Evolutionary conservation across 1,140 invertebrate species (phyloP), one percentile per base, ranked within the genome.

Genomic region (Nixonia krombeini): DNA sequence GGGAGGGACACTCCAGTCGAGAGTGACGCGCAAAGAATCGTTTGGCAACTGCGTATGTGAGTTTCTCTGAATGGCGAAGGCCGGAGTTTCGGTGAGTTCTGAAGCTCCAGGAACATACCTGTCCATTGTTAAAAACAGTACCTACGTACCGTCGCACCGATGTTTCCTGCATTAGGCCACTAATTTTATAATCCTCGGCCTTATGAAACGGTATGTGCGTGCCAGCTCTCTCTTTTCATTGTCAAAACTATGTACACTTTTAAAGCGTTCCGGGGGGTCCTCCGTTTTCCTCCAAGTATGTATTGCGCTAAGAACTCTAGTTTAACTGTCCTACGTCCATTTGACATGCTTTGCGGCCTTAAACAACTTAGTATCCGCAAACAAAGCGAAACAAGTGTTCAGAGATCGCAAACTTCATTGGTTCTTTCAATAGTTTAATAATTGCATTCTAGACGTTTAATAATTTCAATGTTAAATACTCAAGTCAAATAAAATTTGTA

Each of bases 131-230:
- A 61, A 57, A 56, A 25, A 31, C 42, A 57, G 38, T 40, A 55
- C 33, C 33, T 13, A 52, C 33, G 41, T 44, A 56, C 72, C 51
- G 71, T 73, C 61, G 47, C 18, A 42, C 16, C 64, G 66, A 72
- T 74, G 68, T 70, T 70, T 79, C 73, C 64, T 69, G 74, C 69
- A 78, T 79, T 75, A 70, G 72, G 55, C 52, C 35, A 69, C 74
- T 75, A 78, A 80, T 81, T 81, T 81, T 73, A 75, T 80, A 79
- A 80, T 80, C 78, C 73, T 40, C 9, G 53, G 46, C 42, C 29
- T 52, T 56, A 52, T 40, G 59, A 71, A 73, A 57, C 72, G 45
- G 52, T 62, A 65, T 61, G 66, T 70, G 62, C 64, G 66, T 70
- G 62, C 44, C 28, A 45, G 63, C 33, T 57, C 67, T 31, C 46